Percentiles rank a stretch among this genome's conserved stretches.
Evolutionary conservation across 2,888 invertebrate species (phyloP).

Genomic region (Leptinotarsa haldemani): DNA sequence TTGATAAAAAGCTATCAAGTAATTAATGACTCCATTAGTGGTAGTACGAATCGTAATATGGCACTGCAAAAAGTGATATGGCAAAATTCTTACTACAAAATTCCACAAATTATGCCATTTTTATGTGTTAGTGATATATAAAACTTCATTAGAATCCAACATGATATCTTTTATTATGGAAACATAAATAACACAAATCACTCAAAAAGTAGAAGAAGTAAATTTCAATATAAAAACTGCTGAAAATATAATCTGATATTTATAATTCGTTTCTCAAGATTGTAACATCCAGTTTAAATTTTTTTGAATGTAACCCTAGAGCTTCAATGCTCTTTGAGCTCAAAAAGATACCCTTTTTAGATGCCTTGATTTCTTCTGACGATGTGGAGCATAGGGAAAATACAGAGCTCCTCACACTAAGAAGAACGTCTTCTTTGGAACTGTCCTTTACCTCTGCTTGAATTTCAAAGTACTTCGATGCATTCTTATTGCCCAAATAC

Average conservation of each 20-base stretch:
- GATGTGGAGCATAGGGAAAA: constrained; percentile 55
- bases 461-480: constrained; percentile 56
- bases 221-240: neutral
- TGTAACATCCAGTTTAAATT: constrained; percentile 27
- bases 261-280: constrained; percentile 25
- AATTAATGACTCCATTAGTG: too few relatives aligned
- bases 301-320: constrained; percentile 33
- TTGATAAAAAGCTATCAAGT: too few relatives aligned
- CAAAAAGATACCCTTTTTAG: constrained; percentile 57
- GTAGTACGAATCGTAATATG: too few relatives aligned
- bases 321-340: constrained; percentile 48
- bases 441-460: constrained; percentile 53
- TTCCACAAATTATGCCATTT: too few relatives aligned
- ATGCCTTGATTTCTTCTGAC: constrained; percentile 55
- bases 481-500: constrained; percentile 53
- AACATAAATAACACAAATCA: neutral
- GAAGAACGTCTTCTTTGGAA: constrained; percentile 47
- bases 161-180: neutral
- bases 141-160: too few relatives aligned
- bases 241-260: neutral
- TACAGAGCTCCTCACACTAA: constrained; percentile 56
- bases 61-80: too few relatives aligned
- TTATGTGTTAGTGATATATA: too few relatives aligned
- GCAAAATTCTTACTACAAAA: too few relatives aligned
- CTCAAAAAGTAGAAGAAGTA: too few relatives aligned